Evolutionary conservation across 2,797 vertebrate genomes (phyloP).

Genomic region (Sitta carolinensis): DNA sequence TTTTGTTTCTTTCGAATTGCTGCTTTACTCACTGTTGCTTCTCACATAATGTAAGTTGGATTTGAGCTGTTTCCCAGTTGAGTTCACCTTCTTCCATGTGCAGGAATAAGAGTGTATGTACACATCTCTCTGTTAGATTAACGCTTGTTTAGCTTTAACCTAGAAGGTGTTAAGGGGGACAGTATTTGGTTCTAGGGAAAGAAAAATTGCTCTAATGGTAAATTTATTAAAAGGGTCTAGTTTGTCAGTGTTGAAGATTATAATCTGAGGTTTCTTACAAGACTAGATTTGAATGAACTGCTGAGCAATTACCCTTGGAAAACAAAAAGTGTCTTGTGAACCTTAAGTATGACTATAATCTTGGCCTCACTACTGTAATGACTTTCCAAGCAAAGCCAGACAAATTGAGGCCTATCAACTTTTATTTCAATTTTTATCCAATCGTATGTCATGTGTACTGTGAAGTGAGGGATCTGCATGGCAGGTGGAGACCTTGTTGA

Average conservation of each 20-base stretch:
- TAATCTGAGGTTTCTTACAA: background rate
- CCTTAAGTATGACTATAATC: background rate
- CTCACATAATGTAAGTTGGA: background rate
- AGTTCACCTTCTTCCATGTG: background rate
- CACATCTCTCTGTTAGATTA: background rate
- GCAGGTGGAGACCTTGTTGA: background rate
- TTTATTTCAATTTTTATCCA: slow-evolving; percentile 7
- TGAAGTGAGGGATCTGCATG: background rate
- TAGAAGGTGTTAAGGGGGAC: background rate
- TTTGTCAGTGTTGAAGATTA: background rate
- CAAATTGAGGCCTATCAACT: slow-evolving; percentile 43
- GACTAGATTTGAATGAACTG: background rate
- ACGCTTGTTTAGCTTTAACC: background rate
- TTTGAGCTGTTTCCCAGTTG: background rate
- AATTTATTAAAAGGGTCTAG: background rate
- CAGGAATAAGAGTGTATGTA: background rate
- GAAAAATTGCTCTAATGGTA: background rate
- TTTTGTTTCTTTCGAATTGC: slow-evolving; percentile 11
- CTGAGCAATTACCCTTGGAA: background rate
- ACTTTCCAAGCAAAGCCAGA: slow-evolving; percentile 19
- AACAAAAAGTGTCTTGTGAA: background rate
- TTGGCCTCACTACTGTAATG: background rate
- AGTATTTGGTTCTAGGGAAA: background rate
- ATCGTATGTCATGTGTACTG: background rate
- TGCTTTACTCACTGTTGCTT: slow-evolving; percentile 35